Evolutionary conservation across 2,888 invertebrate species (phyloP).

Genomic region (Cenopis cana): DNA sequence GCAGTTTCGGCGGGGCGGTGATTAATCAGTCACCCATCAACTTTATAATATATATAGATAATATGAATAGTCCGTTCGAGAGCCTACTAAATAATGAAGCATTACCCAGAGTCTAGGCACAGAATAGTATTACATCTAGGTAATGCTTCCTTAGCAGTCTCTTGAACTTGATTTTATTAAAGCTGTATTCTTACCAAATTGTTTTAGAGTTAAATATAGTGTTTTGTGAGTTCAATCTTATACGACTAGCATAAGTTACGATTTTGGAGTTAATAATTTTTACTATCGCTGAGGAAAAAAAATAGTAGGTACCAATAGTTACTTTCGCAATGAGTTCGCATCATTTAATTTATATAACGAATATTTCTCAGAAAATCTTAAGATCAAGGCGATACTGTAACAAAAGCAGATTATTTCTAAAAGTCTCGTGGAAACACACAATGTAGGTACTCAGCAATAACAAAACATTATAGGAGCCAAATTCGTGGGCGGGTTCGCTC

Average conservation of each 20-base stretch:
- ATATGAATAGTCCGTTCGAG: too few species aligned
- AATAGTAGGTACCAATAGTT: not conserved
- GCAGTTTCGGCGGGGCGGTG: too few species aligned
- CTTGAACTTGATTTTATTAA: too few species aligned
- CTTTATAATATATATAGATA: too few species aligned
- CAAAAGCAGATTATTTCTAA: constrained; percentile 30
- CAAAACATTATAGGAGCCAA: constrained; percentile 48
- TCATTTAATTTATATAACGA: constrained; percentile 8
- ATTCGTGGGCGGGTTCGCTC: constrained; percentile 49
- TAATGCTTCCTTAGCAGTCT: too few species aligned
- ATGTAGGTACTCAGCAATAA: constrained; percentile 41
- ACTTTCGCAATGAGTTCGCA: not conserved
- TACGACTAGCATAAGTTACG: not conserved
- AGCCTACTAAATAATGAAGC: too few species aligned
- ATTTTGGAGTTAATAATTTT: not conserved
- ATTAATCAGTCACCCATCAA: too few species aligned
- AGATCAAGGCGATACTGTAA: constrained; percentile 14
- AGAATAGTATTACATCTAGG: too few species aligned
- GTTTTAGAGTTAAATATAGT: too few species aligned
- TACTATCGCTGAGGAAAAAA: not conserved
- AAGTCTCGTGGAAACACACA: constrained; percentile 22
- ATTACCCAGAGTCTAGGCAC: too few species aligned
- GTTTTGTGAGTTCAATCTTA: too few species aligned
- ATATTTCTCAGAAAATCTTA: constrained; percentile 3
- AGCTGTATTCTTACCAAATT: too few species aligned